Percentiles rank a stretch among this genome's conserved stretches.
These are phyloP conservation scores for Scrobipalpa atriplicella DNA, from an alignment of 2,888 invertebrate species.

Conservation along the genomic window DNA sequence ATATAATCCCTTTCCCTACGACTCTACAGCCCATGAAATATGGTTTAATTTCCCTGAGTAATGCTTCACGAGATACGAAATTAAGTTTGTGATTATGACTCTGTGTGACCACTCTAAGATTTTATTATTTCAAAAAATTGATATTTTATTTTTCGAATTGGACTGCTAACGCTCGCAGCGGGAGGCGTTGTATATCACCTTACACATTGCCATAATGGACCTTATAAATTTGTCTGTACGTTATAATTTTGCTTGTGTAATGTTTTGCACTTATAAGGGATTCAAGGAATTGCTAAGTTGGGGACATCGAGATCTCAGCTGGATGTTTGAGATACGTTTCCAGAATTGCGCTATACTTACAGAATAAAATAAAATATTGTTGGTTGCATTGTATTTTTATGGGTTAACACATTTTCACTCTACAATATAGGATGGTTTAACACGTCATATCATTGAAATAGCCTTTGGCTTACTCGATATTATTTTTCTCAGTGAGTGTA, in stretches of 20 bases:
- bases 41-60: conserved; percentile 48
- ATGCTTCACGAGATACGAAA: conserved; percentile 37
- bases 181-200: conserved; percentile 50
- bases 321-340: conserved; percentile 64
- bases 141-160: conserved; percentile 78
- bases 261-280: conserved; percentile 54
- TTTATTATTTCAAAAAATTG: conserved; percentile 79
- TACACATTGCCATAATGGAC: conserved; percentile 43
- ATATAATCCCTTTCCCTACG: conserved; percentile 30
- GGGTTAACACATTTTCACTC: conserved; percentile 20
- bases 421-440: not conserved
- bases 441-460: conserved; percentile 9
- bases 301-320: conserved; percentile 62
- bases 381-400: conserved; percentile 12
- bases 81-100: conserved; percentile 55
- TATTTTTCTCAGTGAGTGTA: not conserved
- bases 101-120: conserved; percentile 77
- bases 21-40: conserved; percentile 39
- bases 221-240: conserved; percentile 45
- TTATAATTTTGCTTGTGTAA: conserved; percentile 44
- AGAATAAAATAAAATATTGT: conserved; percentile 3
- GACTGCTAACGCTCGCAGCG: conserved; percentile 77
- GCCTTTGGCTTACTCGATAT: not conserved
- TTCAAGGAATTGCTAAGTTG: conserved; percentile 68
- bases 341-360: conserved; percentile 43